Evolutionary conservation across 2,113 vertebrate genomes (phyloP).

Genomic region (Paramormyrops kingsleyae): DNA sequence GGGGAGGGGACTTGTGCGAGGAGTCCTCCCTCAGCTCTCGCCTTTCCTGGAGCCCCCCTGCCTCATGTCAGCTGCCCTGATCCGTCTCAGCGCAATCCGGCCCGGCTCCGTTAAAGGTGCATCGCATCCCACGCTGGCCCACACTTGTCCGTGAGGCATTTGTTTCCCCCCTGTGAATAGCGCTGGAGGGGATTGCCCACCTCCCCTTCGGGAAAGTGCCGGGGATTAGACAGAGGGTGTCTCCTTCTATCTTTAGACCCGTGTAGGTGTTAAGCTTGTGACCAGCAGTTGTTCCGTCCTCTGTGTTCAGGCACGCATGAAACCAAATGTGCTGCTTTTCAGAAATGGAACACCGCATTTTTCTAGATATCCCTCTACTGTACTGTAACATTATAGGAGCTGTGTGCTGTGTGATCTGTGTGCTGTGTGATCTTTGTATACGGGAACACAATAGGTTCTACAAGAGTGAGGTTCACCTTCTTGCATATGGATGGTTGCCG

Average conservation of each 20-base stretch:
- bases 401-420: background rate
- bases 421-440: background rate
- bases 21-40: background rate
- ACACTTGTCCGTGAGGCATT: background rate
- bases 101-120: background rate
- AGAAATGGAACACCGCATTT: background rate
- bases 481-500: background rate
- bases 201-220: background rate
- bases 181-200: background rate
- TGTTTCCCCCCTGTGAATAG: background rate
- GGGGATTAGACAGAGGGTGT: background rate
- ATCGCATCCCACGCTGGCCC: background rate
- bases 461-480: background rate
- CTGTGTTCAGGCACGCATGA: background rate
- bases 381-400: background rate
- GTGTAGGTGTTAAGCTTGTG: background rate
- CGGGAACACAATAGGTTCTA: background rate
- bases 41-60: background rate
- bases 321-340: background rate
- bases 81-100: background rate
- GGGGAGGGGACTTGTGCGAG: background rate
- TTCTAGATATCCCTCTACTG: background rate
- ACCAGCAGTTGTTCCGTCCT: background rate
- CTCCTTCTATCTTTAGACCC: background rate
- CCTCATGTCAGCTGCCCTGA: slow-evolving; percentile 7